A percentile compares a stretch with the other conserved stretches of the same genome.
These are phyloP conservation scores for Melozone crissalis DNA, from an alignment of 2,113 vertebrate species.

Conservation along the genomic window DNA sequence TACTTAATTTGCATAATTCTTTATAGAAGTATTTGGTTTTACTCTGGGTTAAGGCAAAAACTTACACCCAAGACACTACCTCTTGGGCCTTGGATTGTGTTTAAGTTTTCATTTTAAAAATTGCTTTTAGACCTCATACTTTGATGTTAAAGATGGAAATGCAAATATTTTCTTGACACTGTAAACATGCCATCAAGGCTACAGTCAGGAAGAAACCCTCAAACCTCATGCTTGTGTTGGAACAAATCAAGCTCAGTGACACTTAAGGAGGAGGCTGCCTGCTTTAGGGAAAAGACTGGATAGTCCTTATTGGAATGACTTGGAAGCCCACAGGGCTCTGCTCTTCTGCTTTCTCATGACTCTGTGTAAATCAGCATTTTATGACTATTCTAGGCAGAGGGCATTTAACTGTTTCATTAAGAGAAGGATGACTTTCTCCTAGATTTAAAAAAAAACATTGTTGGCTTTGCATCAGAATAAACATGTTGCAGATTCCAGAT, in stretches of 20 bases:
- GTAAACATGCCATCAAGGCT: not conserved
- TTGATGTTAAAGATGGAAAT: not conserved
- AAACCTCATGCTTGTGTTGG: not conserved
- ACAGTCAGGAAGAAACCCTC: not conserved
- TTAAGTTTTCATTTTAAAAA: not conserved
- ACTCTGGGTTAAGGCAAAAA: not conserved
- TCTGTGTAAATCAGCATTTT: constrained; percentile 17
- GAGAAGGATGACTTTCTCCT: not conserved
- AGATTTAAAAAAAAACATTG: not conserved
- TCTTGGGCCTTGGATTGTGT: not conserved
- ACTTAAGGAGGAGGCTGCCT: not conserved
- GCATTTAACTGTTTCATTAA: not conserved
- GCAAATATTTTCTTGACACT: not conserved
- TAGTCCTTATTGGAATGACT: not conserved
- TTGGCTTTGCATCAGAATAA: constrained; percentile 49
- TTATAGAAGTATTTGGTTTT: not conserved
- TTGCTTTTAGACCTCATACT: not conserved
- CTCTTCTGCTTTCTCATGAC: constrained; percentile 28
- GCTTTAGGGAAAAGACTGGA: not conserved
- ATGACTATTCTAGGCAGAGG: not conserved
- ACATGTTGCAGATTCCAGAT: constrained; percentile 27
- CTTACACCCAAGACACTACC: not conserved
- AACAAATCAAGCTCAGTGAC: not conserved
- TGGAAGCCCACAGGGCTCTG: not conserved
- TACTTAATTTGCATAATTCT: not conserved